Base-by-base conservation (phyloP, 2,888 invertebrate genomes). In the Tenthredo amoena region DNA sequence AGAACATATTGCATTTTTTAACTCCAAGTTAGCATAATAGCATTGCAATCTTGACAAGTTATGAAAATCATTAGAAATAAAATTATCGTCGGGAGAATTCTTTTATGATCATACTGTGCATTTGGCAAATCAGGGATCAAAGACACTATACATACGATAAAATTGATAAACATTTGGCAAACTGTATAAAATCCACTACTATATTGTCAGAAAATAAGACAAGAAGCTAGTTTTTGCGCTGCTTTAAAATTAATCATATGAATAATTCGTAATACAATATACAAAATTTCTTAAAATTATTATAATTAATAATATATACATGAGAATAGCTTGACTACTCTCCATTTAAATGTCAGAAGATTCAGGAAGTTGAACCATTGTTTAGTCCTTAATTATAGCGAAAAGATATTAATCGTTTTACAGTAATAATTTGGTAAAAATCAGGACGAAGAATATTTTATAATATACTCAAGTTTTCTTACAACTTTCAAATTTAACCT, bases 341-440 rank as follows among this genome's bases (percentile, higher is more conserved):
- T 62, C 81, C 21, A 21, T 81, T 40, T 12, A 34, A 58, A 26
- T 58, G 58, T 81, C 5, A 62, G 47, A 31, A 26, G 62, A 62
- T 81, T 58, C 50, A 81, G 40, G 37, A 62, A 81, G 81, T 62
- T 40, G 26, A 81, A 62, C n/a, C 26, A 77, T 81, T 81, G 15
- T 81, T 81, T 26, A 26, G 37, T 81, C 58, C 58, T 40, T 81
- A 81, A 81, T n/a, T 40, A 62, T 40, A 81, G 7, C 37, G 10
- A 62, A 81, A 62, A 21, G 7, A 62, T 81, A 62, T 18, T n/a
- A 55, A 77, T 31, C 7, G 26, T 31, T 55, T 77, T 26, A 50
- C 47, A 58, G 47, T 62, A 40, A 81, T 40, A 62, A 62, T 81
- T 81, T 81, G 81, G 81, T 81, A 62, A 62, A 81, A 81, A 81